These are phyloP conservation scores for Pelvicachromis taeniatus DNA, from an alignment of 2,113 vertebrate genomes.

Conservation along the genomic window DNA sequence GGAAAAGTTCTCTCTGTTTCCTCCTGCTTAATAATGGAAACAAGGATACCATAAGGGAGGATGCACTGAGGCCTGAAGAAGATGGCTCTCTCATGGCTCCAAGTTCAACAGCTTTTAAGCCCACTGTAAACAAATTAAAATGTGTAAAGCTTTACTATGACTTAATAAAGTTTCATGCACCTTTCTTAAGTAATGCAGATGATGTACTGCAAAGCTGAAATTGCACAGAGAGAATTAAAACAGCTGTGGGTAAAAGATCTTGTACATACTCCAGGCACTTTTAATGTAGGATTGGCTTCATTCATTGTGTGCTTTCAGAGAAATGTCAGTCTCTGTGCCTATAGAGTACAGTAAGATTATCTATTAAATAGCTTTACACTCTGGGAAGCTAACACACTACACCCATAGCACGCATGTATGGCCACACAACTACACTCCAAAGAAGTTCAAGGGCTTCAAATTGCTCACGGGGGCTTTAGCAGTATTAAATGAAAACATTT, in stretches of 20 bases:
- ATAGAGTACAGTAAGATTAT: conserved; percentile 29
- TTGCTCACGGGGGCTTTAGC: conserved; percentile 55
- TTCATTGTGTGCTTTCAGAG: neutral
- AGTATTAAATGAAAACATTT: conserved; percentile 66
- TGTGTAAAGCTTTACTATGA: conserved; percentile 60
- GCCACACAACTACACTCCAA: neutral
- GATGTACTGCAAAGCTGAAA: conserved; percentile 11
- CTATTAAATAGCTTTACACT: conserved; percentile 23
- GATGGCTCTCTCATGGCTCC: conserved; percentile 65
- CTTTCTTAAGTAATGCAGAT: conserved; percentile 25
- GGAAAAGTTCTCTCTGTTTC: conserved; percentile 71
- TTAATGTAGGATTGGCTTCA: neutral
- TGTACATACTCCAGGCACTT: neutral
- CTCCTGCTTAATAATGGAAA: conserved; percentile 72
- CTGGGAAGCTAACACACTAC: conserved; percentile 24
- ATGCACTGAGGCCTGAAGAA: conserved; percentile 59
- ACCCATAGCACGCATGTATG: neutral
- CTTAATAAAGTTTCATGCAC: conserved; percentile 49
- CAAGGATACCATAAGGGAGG: conserved; percentile 58
- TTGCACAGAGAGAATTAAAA: conserved; percentile 21
- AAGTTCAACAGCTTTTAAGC: conserved; percentile 61
- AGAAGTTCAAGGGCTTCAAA: conserved; percentile 53
- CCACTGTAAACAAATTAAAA: conserved; percentile 67
- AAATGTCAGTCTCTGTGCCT: conserved; percentile 27
- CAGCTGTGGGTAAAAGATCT: neutral